These are phyloP conservation scores for Mythimna vitellina DNA, from an alignment of 2,888 invertebrate genomes.

Conservation along the genomic window DNA sequence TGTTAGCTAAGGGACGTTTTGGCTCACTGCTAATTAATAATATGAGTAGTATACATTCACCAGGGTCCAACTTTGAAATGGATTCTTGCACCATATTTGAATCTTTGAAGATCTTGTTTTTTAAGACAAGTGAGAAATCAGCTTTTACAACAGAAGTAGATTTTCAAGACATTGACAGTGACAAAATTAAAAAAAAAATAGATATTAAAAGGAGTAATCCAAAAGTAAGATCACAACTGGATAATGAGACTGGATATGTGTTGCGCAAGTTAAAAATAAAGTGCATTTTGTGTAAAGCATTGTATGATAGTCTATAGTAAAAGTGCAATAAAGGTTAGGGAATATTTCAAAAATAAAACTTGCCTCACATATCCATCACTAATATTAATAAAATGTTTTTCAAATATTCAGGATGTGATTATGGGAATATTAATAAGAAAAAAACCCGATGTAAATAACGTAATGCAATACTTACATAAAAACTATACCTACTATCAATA, in stretches of 20 bases:
- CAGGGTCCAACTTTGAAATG: too few relatives aligned
- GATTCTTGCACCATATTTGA: too few relatives aligned
- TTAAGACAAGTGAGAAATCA: too few relatives aligned
- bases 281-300: background rate
- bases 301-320: background rate
- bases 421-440: background rate
- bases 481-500: constrained; percentile 7
- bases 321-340: background rate
- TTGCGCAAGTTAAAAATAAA: background rate
- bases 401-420: background rate
- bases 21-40: too few relatives aligned
- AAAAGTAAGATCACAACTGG: constrained; percentile 3
- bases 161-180: too few relatives aligned
- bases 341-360: constrained; percentile 6
- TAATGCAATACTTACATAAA: constrained; percentile 13
- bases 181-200: too few relatives aligned
- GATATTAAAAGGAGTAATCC: constrained; percentile 8
- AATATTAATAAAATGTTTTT: background rate
- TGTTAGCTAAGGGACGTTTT: too few relatives aligned
- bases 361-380: constrained; percentile 7
- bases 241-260: background rate
- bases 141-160: too few relatives aligned
- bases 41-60: too few relatives aligned
- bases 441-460: background rate
- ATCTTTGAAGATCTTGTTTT: too few relatives aligned